Base-by-base conservation (phyloP, 2,888 invertebrate genomes). In the Dexiosoma caninum region DNA sequence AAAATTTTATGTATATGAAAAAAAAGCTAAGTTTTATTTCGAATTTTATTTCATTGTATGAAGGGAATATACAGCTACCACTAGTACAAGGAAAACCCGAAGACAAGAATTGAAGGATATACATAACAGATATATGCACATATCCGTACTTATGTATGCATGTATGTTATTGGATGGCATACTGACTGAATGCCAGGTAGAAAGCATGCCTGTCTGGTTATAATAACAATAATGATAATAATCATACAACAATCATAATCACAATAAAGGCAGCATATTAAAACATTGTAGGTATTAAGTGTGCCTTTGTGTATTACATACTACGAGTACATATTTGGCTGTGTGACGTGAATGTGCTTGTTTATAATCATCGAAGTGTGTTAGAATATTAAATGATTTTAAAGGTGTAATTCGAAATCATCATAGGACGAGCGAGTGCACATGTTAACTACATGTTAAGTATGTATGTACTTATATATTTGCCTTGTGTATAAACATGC, bases 221-320 rank as follows among this genome's bases (percentile, higher is more conserved):
- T 81, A 72, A 77, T 64, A 76, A 78, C 59, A 78, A 81, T 81
- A 79, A 83, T 72, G 75, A 81, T 79, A 74, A 79, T 71, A 81
- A 81, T 77, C 72, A 64, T 71, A 74, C 77, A 81, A 67, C 66
- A 79, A 77, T 79, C 77, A 78, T 71, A 67, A 78, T 66, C 62
- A 66, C 81, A 81, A 83, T 80, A 75, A 80, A 74, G 67, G 51
- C 69, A 62, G 44, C 57, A 71, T 75, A 78, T 67, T 72, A 81
- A 55, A 78, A 74, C 59, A 69, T 46, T 40, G 59, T 67, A 35
- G 35, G 59, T n/a, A 35, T 40, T 66, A 79, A 57, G 69, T 76
- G 64, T 40, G 60, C 62, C 30, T 53, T 60, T 69, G 57, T 78
- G 21, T 67, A 30, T 71, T 59, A 8, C n/a, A n/a, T n/a, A n/a